These are phyloP conservation scores for Aleadryas rufinucha DNA, from an alignment of 2,113 vertebrate species.

Conservation along the genomic window DNA sequence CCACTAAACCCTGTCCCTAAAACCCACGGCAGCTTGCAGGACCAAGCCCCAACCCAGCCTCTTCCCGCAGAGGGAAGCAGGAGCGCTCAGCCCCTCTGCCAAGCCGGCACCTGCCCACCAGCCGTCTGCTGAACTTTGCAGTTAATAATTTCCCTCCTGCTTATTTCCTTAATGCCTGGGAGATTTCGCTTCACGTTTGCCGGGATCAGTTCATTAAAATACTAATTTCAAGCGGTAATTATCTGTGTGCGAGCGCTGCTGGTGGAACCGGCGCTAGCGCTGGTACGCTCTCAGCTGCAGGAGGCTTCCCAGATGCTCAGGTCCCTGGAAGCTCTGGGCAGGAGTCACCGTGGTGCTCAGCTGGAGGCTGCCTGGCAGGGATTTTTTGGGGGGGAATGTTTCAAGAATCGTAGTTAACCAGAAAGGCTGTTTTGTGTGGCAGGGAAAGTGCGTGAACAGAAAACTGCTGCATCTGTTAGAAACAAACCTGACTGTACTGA, in stretches of 20 bases:
- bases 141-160: constrained; percentile 50
- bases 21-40: neutral
- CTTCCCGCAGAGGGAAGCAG: neutral
- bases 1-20: neutral
- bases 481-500: neutral
- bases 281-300: constrained; percentile 35
- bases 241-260: constrained; percentile 61
- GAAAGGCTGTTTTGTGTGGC: neutral
- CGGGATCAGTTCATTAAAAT: constrained; percentile 75
- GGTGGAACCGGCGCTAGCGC: neutral
- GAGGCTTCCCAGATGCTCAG: constrained; percentile 53
- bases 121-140: constrained; percentile 17
- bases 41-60: neutral
- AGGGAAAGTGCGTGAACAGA: neutral
- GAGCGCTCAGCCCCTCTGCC: neutral
- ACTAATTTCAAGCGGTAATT: constrained; percentile 76
- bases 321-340: constrained; percentile 23
- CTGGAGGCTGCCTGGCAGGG: neutral
- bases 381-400: neutral
- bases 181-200: constrained; percentile 67
- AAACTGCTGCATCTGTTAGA: neutral
- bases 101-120: constrained; percentile 46
- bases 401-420: neutral
- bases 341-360: neutral
- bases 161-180: constrained; percentile 62